phyloP scores from a whole-genome alignment of 2,113 vertebrate genomes.

The Callipepla californica region DNA sequence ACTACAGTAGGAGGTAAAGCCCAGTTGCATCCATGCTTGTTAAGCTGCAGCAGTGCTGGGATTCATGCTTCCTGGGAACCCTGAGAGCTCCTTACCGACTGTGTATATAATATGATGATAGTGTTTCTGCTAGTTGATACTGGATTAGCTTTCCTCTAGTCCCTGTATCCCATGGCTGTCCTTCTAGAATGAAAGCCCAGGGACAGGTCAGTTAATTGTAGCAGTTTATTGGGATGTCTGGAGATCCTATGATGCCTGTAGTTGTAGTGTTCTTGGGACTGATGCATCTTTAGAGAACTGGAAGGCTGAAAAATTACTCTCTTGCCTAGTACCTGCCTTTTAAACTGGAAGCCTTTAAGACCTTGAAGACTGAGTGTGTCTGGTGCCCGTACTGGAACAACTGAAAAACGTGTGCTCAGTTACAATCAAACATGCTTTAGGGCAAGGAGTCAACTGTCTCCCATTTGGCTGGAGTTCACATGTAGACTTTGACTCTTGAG shows the following conservation, averaged over 20 bases:
- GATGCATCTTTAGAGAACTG: background rate
- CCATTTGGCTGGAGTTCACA: background rate
- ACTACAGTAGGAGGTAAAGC: constrained; percentile 89
- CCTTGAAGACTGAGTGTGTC: background rate
- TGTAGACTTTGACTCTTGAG: background rate
- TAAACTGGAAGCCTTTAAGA: background rate
- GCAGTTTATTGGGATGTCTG: background rate
- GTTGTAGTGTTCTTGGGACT: background rate
- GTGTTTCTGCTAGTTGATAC: background rate
- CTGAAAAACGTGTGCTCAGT: background rate
- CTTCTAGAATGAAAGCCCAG: background rate
- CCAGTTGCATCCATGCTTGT: background rate
- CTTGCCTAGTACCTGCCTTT: background rate
- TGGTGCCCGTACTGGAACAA: background rate
- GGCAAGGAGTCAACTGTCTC: constrained; percentile 1
- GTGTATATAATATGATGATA: background rate
- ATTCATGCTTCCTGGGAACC: background rate
- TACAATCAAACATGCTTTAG: background rate
- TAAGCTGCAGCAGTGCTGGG: background rate
- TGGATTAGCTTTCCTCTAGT: background rate
- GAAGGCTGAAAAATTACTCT: background rate
- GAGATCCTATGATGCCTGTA: background rate
- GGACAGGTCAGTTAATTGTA: background rate
- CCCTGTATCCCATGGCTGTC: background rate
- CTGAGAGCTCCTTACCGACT: background rate